Evolutionary conservation across 2,113 vertebrate genomes (phyloP).

Genomic region (Nerophis ophidion): DNA sequence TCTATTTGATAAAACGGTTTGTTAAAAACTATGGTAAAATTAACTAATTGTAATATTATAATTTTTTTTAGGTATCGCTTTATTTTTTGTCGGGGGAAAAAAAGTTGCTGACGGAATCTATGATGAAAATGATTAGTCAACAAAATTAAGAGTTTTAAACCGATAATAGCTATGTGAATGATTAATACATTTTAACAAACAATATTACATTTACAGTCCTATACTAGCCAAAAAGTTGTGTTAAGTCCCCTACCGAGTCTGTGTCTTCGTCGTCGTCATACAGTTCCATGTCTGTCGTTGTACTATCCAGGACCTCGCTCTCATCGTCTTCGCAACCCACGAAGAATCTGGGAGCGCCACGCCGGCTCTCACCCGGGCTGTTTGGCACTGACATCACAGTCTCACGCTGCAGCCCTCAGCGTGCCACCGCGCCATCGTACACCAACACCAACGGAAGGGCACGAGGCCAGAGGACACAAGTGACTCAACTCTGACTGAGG

Average conservation of each 20-base stretch:
- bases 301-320: slow-evolving; percentile 82
- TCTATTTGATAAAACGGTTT: too few species aligned
- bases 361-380: slow-evolving; percentile 83
- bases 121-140: too few species aligned
- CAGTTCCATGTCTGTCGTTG: slow-evolving; percentile 87
- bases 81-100: too few species aligned
- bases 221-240: background rate
- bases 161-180: too few species aligned
- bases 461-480: slow-evolving; percentile 22
- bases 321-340: slow-evolving; percentile 94
- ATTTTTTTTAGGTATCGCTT: too few species aligned
- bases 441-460: slow-evolving; percentile 45
- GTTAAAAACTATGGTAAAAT: too few species aligned
- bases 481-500: slow-evolving; percentile 14
- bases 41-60: too few species aligned
- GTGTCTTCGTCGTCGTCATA: slow-evolving; percentile 87
- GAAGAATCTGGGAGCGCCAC: slow-evolving; percentile 88
- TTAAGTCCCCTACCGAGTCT: slow-evolving; percentile 65
- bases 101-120: too few species aligned
- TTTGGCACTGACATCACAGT: slow-evolving; percentile 92
- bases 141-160: too few species aligned
- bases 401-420: slow-evolving; percentile 74
- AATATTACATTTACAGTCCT: background rate
- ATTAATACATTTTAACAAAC: too few species aligned
- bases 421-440: slow-evolving; percentile 70